Evolutionary conservation across 2,113 vertebrate genomes (phyloP), one percentile per base, ranked within the genome.

Genomic region (Cheilinus undulatus): DNA sequence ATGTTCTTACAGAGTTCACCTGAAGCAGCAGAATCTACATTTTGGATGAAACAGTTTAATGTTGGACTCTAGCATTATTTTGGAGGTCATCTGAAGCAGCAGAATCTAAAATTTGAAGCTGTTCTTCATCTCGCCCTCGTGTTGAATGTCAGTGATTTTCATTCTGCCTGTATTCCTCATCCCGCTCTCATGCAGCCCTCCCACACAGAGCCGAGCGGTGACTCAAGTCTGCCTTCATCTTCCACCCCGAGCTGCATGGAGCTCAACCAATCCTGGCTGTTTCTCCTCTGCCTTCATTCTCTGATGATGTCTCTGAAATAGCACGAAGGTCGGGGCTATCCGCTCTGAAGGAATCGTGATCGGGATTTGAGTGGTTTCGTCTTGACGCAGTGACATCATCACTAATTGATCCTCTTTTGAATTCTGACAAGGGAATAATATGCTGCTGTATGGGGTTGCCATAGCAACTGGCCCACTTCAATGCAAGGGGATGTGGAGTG

Each of bases 321-420:
- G 22, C 40, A 19, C 5, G 0, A 2, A 60, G 30, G 27, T 46
- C 50, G 9, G 10, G 0, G 28, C n/a, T 24, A 24, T n/a, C 12
- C 7, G 14, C 42, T 72, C 45, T 17, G 66, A 62, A 36, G 42
- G 56, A 61, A 69, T 66, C 38, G 4, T 69, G 78, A 70, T 83
- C 30, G 8, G 73, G 64, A 67, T 70, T 57, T 64, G 19, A 80
- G 74, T 56, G 42, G 43, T 65, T 60, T 19, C n/a, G 19, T 38
- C 64, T 54, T 59, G 61, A 83, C 8, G 69, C 67, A 69, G 36
- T 86, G 86, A 84, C 85, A 80, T 92, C 90, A 87, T 89, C 62
- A 45, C 84, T 88, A 89, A 90, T 88, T 86, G 86, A 89, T 87
- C 88, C 78, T 59, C 70, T 62, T 85, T 85, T 73, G 30, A 88